phyloP scores from a whole-genome alignment of 1,140 invertebrate genomes.

The Delia radicum region DNA sequence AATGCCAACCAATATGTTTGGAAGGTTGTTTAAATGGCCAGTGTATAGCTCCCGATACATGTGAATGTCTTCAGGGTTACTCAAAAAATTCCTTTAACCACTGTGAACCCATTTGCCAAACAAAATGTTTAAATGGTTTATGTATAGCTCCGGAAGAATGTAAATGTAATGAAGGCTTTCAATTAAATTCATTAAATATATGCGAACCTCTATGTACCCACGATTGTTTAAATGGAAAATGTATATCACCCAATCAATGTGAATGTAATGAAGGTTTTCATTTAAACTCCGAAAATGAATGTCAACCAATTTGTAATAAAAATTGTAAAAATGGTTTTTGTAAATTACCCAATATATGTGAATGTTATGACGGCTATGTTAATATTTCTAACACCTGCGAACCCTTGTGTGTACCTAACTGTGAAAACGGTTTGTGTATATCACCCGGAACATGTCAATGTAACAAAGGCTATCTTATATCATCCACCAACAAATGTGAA shows the following conservation, averaged over 20 bases:
- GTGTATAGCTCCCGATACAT: slow-evolving; percentile 58
- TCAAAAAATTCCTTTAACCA: slow-evolving; percentile 28
- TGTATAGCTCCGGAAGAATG: slow-evolving; percentile 58
- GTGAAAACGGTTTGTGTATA: not conserved
- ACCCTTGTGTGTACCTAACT: slow-evolving; percentile 3
- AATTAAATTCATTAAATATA: slow-evolving; percentile 47
- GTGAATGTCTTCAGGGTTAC: slow-evolving; percentile 60
- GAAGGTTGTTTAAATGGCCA: slow-evolving; percentile 43
- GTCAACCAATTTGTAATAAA: not conserved
- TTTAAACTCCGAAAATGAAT: not conserved
- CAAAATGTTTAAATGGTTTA: slow-evolving; percentile 41
- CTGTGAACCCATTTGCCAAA: slow-evolving; percentile 55
- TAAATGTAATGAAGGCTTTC: slow-evolving; percentile 64
- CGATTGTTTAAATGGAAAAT: not conserved
- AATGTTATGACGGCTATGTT: slow-evolving; percentile 40
- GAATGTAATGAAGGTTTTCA: not conserved
- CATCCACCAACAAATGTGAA: not conserved
- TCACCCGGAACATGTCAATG: not conserved
- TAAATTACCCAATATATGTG: slow-evolving; percentile 58
- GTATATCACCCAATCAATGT: slow-evolving; percentile 9
- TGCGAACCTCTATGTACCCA: slow-evolving; percentile 56
- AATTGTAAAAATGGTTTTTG: slow-evolving; percentile 54
- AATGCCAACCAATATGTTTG: slow-evolving; percentile 22
- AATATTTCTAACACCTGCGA: not conserved
- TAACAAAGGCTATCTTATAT: not conserved